phyloP scores from a whole-genome alignment of 92 coral and sea anemone genomes.

The Heliopora coerulea region DNA sequence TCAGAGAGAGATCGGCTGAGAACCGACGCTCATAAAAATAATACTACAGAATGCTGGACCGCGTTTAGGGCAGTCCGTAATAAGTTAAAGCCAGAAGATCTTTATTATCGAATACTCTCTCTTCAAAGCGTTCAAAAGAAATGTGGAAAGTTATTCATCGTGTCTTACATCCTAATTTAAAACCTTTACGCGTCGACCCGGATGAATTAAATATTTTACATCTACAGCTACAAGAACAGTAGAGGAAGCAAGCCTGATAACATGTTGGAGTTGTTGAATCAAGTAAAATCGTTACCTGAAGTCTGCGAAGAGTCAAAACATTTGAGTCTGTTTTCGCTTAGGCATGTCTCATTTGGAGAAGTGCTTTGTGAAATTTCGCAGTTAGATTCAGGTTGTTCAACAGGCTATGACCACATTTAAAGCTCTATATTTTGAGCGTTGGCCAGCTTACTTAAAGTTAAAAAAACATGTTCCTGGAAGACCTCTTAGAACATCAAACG shows the following conservation, averaged over 20 bases:
- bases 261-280: slow-evolving; percentile 19
- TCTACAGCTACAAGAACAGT: slow-evolving; percentile 55
- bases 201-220: slow-evolving; percentile 48
- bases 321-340: slow-evolving; percentile 21
- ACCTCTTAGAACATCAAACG: too few relatives aligned
- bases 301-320: slow-evolving; percentile 19
- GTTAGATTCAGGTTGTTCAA: slow-evolving; percentile 46
- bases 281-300: slow-evolving; percentile 33
- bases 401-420: slow-evolving; percentile 53
- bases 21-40: slow-evolving; percentile 43
- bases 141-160: slow-evolving; percentile 55
- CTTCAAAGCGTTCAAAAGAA: slow-evolving; percentile 50
- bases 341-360: slow-evolving; percentile 25
- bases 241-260: slow-evolving; percentile 16
- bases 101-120: slow-evolving; percentile 49
- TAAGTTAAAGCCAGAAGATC: slow-evolving; percentile 44
- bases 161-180: slow-evolving; percentile 49
- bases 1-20: slow-evolving; percentile 44
- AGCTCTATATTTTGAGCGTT: slow-evolving; percentile 42
- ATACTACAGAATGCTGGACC: slow-evolving; percentile 46
- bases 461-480: too few relatives aligned
- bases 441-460: slow-evolving; percentile 42
- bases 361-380: slow-evolving; percentile 32
- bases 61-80: slow-evolving; percentile 47
- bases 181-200: slow-evolving; percentile 50